These are phyloP conservation scores for Hartigia nigra DNA, from an alignment of 2,888 invertebrate species.

Conservation along the genomic window DNA sequence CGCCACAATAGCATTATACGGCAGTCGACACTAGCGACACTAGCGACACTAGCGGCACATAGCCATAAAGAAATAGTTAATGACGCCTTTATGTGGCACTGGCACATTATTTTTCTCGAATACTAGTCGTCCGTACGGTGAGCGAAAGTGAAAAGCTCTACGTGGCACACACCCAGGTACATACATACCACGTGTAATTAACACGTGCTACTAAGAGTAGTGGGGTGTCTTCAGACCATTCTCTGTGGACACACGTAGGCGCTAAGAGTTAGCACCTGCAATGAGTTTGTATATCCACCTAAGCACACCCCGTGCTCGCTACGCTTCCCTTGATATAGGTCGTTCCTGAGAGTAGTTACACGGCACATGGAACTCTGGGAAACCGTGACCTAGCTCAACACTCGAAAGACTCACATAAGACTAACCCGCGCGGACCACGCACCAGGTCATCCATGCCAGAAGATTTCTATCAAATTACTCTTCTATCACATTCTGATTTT, in stretches of 20 bases:
- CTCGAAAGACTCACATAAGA: not conserved
- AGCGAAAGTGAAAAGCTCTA: constrained; percentile 5
- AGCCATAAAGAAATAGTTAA: too few species aligned
- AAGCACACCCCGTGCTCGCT: too few species aligned
- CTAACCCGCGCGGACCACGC: too few species aligned
- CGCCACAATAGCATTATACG: too few species aligned
- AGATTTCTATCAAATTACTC: too few species aligned
- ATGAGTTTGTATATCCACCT: constrained; percentile 13
- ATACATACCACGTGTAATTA: constrained; percentile 26
- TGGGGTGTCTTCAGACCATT: not conserved
- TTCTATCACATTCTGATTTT: not conserved
- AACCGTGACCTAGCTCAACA: not conserved
- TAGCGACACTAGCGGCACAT: too few species aligned
- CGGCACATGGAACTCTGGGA: not conserved
- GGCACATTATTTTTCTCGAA: not conserved
- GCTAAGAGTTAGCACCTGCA: constrained; percentile 22
- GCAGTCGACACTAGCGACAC: too few species aligned
- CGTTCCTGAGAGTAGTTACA: too few species aligned
- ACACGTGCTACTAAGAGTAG: constrained; percentile 18
- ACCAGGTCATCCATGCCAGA: too few species aligned
- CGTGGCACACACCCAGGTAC: not conserved
- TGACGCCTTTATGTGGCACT: too few species aligned
- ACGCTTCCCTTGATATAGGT: too few species aligned
- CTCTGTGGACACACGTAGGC: constrained; percentile 14
- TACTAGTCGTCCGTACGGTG: not conserved